Evolutionary conservation across 2,113 vertebrate species (phyloP).

Genomic region (Dromaius novaehollandiae): DNA sequence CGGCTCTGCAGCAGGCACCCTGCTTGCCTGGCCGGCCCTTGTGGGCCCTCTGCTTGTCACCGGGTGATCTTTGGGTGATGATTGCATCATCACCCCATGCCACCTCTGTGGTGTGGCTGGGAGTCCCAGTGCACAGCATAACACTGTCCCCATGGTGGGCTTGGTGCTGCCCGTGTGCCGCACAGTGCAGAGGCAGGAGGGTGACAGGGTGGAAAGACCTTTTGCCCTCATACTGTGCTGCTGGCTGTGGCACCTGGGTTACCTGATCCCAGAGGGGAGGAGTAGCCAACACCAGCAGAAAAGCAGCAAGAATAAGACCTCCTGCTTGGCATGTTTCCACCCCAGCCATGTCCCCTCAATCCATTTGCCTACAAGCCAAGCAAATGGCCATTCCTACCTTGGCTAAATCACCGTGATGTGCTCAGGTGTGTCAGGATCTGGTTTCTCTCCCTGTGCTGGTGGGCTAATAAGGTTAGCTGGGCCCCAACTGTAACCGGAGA

Average conservation of each 20-base stretch:
- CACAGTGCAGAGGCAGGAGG: neutral
- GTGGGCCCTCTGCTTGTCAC: neutral
- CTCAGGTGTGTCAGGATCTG: fast-evolving
- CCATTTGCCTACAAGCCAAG: neutral
- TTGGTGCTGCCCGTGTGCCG: too few relatives aligned
- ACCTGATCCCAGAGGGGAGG: neutral
- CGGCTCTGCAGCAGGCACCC: too few relatives aligned
- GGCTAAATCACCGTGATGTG: neutral
- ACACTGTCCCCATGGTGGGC: too few relatives aligned
- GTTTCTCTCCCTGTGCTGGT: neutral
- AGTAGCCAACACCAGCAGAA: neutral
- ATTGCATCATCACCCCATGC: neutral
- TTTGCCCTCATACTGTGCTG: neutral
- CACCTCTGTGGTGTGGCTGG: neutral
- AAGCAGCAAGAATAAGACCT: neutral
- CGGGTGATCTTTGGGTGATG: too few relatives aligned
- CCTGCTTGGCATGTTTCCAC: neutral
- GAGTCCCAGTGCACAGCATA: neutral
- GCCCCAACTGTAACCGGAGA: conserved; percentile 13
- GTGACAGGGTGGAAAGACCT: neutral
- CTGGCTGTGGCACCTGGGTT: neutral
- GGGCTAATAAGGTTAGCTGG: neutral
- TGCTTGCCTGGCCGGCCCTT: neutral
- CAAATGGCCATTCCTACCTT: neutral
- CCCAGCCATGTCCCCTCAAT: neutral